Evolutionary conservation across 2,888 invertebrate species (phyloP).

Genomic region (Pecten maximus): DNA sequence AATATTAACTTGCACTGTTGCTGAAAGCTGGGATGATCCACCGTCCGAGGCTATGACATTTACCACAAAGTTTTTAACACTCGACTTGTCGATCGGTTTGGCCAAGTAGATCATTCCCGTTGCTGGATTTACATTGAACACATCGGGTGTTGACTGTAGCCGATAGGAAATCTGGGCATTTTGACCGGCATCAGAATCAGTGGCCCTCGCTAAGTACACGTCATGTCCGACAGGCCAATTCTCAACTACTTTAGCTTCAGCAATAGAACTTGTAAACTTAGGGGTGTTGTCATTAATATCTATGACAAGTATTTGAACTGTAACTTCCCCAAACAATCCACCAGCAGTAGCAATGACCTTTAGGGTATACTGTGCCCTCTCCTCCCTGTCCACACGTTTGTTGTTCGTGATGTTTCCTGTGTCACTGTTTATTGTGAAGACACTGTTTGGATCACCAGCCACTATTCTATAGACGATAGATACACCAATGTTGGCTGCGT

Average conservation of each 20-base stretch:
- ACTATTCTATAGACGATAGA: slow-evolving; percentile 85
- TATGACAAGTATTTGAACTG: slow-evolving; percentile 90
- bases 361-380: slow-evolving; percentile 89
- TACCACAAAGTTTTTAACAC: slow-evolving; percentile 58
- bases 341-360: slow-evolving; percentile 91
- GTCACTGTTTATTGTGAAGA: slow-evolving; percentile 91
- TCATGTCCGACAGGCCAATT: slow-evolving; percentile 97
- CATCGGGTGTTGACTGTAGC: slow-evolving; percentile 86
- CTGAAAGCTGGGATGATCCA: slow-evolving; percentile 65
- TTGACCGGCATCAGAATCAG: slow-evolving; percentile 93
- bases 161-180: slow-evolving; percentile 93
- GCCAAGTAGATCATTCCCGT: slow-evolving; percentile 95
- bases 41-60: slow-evolving; percentile 75
- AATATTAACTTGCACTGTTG: slow-evolving; percentile 68
- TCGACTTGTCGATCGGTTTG: slow-evolving; percentile 84
- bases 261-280: slow-evolving; percentile 78
- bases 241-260: slow-evolving; percentile 89
- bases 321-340: slow-evolving; percentile 89
- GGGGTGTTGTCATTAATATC: slow-evolving; percentile 97
- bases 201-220: slow-evolving; percentile 93
- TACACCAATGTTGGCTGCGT: slow-evolving; percentile 44
- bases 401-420: slow-evolving; percentile 91
- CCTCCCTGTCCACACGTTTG: slow-evolving; percentile 92
- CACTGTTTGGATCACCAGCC: slow-evolving; percentile 90
- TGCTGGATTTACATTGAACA: slow-evolving; percentile 92